Evolutionary conservation across 1,140 invertebrate genomes (phyloP).

Genomic region (Lepidurus couesii): DNA sequence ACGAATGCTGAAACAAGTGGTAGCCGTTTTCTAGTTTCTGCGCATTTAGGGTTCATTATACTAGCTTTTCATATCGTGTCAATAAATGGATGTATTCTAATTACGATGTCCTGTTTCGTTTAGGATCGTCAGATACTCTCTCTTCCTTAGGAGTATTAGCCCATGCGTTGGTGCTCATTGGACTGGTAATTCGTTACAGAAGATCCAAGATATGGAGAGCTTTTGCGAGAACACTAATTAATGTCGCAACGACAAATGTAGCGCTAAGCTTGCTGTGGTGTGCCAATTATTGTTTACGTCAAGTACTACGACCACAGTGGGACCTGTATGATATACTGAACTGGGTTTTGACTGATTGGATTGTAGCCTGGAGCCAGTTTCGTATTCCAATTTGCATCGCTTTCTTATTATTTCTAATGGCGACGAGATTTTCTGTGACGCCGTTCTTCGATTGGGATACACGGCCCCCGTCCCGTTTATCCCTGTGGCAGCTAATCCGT

Average conservation of each 20-base stretch:
- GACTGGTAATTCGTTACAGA: background rate
- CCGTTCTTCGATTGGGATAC: conserved; percentile 5
- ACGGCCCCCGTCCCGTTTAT: background rate
- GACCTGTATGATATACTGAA: background rate
- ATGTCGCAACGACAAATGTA: background rate
- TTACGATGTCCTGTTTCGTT: background rate
- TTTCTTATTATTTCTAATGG: conserved; percentile 5
- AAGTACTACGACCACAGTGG: background rate
- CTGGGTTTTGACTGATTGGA: background rate
- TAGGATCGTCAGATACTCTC: background rate
- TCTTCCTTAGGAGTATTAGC: background rate
- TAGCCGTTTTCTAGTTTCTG: too few species aligned
- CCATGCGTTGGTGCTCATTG: background rate
- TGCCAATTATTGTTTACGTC: background rate
- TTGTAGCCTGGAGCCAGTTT: background rate
- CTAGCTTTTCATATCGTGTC: too few species aligned
- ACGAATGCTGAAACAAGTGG: background rate
- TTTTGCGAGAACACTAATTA: background rate
- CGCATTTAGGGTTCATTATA: too few species aligned
- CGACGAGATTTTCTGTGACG: background rate
- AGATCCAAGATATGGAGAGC: background rate
- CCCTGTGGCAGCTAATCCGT: background rate
- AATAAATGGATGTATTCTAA: background rate
- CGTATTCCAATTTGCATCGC: background rate
- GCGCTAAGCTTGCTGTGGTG: background rate